phyloP scores from a whole-genome alignment of 2,113 vertebrate species.

The Ancistrus triradiatus region DNA sequence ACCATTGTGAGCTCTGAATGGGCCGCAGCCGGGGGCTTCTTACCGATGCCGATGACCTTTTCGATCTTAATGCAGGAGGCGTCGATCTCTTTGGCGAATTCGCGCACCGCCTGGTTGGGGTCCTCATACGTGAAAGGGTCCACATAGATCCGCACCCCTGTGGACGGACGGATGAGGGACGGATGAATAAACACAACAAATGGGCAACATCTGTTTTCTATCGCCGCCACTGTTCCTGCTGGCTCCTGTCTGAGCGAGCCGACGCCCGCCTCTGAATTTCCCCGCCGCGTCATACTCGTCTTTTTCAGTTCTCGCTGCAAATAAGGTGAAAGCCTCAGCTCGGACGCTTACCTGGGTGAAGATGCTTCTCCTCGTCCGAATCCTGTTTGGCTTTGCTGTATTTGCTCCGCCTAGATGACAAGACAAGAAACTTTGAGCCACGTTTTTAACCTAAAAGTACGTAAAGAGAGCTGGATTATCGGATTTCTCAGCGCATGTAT shows the following conservation, averaged over 20 bases:
- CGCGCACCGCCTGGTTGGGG: conserved; percentile 72
- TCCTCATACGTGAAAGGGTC: conserved; percentile 74
- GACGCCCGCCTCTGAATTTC: background rate
- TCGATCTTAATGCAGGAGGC: conserved; percentile 96
- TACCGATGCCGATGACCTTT: conserved; percentile 98
- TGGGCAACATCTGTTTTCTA: conserved; percentile 30
- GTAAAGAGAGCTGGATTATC: too few species aligned
- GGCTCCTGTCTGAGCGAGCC: conserved; percentile 12
- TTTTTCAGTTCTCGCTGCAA: background rate
- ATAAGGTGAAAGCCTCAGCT: too few species aligned
- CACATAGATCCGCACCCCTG: conserved; percentile 92
- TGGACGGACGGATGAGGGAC: conserved; percentile 69
- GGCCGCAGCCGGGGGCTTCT: conserved; percentile 53
- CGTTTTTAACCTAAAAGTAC: too few species aligned
- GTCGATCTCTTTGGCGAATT: conserved; percentile 82
- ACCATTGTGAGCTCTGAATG: conserved; percentile 45
- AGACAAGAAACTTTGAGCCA: too few species aligned
- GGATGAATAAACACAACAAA: conserved; percentile 44
- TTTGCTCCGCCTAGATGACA: conserved; percentile 80
- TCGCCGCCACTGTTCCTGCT: background rate
- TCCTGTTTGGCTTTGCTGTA: conserved; percentile 98
- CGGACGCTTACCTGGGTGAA: conserved; percentile 85
- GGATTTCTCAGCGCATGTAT: too few species aligned
- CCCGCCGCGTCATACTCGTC: background rate
- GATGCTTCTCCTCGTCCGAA: conserved; percentile 94